Evolutionary conservation across 2,113 vertebrate species (phyloP).

Genomic region (Gambusia holbrooki): DNA sequence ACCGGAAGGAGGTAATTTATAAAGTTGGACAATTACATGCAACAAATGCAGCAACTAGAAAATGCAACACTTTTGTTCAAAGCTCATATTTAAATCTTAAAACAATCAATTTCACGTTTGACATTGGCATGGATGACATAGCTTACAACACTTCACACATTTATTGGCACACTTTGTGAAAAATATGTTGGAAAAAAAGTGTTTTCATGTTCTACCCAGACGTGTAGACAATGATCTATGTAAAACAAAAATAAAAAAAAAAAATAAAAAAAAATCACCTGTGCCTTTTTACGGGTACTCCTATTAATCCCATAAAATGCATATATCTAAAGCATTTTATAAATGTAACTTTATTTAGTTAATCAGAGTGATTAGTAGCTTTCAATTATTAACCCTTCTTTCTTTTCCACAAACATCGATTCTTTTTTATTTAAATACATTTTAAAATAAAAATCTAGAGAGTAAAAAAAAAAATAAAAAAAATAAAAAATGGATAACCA

Average conservation of each 20-base stretch:
- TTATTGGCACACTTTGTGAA: not conserved
- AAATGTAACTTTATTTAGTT: too few species aligned
- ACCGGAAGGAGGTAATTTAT: not conserved
- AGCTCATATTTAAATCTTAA: not conserved
- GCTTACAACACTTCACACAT: not conserved
- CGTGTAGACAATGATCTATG: too few species aligned
- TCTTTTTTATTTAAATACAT: not conserved
- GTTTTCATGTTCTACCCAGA: too few species aligned
- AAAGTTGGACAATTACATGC: not conserved
- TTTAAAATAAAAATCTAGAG: not conserved
- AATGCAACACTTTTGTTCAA: not conserved
- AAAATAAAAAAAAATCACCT: too few species aligned
- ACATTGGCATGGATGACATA: not conserved
- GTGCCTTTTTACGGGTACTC: too few species aligned
- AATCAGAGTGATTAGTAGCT: too few species aligned
- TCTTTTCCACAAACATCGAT: too few species aligned
- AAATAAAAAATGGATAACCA: not conserved
- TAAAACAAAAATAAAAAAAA: too few species aligned
- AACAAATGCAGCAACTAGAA: not conserved
- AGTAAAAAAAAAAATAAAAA: not conserved
- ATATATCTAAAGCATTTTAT: too few species aligned
- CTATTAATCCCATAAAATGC: too few species aligned
- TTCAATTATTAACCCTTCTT: not conserved
- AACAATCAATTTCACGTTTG: not conserved
- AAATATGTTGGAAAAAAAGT: too few species aligned